Evolutionary conservation across 2,888 invertebrate genomes (phyloP).

Genomic region (Cybosia mesomella): DNA sequence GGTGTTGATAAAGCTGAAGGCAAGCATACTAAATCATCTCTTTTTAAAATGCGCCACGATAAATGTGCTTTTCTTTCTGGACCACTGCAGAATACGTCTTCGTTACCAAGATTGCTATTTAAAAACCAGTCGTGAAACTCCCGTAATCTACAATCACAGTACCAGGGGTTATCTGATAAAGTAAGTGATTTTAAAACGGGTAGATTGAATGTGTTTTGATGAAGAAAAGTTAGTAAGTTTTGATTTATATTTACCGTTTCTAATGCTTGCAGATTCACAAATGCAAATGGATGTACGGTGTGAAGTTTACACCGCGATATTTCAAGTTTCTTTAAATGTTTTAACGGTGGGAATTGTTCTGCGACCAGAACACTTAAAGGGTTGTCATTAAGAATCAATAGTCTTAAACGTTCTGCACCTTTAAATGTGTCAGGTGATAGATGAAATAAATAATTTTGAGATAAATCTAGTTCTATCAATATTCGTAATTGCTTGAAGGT

Average conservation of each 20-base stretch:
- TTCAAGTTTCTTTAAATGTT: constrained; percentile 93
- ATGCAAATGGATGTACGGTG: constrained; percentile 91
- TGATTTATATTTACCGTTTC: constrained; percentile 95
- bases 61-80: constrained; percentile 89
- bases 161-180: constrained; percentile 95
- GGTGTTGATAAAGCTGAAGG: constrained; percentile 89
- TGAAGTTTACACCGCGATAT: constrained; percentile 92
- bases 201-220: constrained; percentile 79
- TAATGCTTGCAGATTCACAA: constrained; percentile 90
- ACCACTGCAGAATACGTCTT: constrained; percentile 90
- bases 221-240: constrained; percentile 91
- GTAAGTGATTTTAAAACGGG: constrained; percentile 91
- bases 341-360: constrained; percentile 93
- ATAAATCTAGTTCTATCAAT: constrained; percentile 94
- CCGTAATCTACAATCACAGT: constrained; percentile 94
- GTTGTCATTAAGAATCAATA: constrained; percentile 93
- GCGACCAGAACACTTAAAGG: constrained; percentile 90
- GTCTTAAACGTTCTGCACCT: constrained; percentile 93
- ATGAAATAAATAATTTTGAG: constrained; percentile 91
- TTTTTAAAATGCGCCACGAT: constrained; percentile 91
- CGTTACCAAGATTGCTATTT: constrained; percentile 91
- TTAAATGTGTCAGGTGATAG: constrained; percentile 93
- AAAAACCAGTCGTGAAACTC: constrained; percentile 94
- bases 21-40: constrained; percentile 93
- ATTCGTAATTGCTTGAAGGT: constrained; percentile 94